Percentiles rank a stretch among this genome's conserved stretches.
Evolutionary conservation across 2,888 invertebrate species (phyloP).

Genomic region (Aleiodes testaceus): DNA sequence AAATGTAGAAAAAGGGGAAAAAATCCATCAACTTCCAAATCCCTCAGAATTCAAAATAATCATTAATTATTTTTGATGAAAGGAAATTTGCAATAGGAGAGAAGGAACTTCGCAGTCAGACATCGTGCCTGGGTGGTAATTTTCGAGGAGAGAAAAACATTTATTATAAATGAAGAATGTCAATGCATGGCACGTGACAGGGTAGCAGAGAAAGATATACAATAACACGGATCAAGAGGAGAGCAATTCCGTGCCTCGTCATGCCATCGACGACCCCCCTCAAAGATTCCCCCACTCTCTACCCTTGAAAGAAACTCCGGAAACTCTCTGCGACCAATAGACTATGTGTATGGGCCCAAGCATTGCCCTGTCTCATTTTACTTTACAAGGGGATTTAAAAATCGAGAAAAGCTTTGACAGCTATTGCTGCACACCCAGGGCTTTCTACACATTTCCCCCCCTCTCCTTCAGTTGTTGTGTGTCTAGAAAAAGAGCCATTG

Average conservation of each 20-base stretch:
- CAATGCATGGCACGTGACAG: slow-evolving; percentile 12
- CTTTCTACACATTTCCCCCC: slow-evolving; percentile 41
- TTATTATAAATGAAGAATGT: background rate
- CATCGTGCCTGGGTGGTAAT: background rate
- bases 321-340: slow-evolving; percentile 38
- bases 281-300: background rate
- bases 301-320: background rate
- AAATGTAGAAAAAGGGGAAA: background rate
- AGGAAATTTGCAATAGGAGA: background rate
- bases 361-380: slow-evolving; percentile 68
- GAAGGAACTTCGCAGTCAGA: too few species aligned
- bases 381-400: slow-evolving; percentile 72
- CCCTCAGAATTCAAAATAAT: background rate
- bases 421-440: slow-evolving; percentile 65
- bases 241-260: slow-evolving; percentile 8
- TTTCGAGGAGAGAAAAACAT: background rate
- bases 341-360: slow-evolving; percentile 13
- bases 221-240: too few species aligned
- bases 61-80: background rate
- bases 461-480: slow-evolving; percentile 42
- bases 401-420: slow-evolving; percentile 72
- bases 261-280: slow-evolving; percentile 29
- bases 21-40: too few species aligned
- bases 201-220: background rate
- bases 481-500: slow-evolving; percentile 45